Evolutionary conservation across 2,888 invertebrate species (phyloP).

Genomic region (Cerceris rybyensis): DNA sequence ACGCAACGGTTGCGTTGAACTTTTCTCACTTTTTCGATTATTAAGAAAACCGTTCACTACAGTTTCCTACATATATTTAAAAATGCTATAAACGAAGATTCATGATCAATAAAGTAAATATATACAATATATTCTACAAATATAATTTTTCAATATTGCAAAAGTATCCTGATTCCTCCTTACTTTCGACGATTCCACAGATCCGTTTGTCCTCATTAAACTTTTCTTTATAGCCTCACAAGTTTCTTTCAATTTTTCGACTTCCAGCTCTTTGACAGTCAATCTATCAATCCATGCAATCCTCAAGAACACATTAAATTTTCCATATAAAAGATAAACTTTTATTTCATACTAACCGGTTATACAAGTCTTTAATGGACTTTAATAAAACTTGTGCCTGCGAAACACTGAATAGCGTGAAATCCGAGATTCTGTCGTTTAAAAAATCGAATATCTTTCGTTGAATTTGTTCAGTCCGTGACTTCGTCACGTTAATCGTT

Average conservation of each 20-base stretch:
- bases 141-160: neutral
- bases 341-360: slow-evolving; percentile 56
- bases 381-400: slow-evolving; percentile 77
- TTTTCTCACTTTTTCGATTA: neutral
- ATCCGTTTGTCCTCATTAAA: neutral
- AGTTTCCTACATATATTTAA: slow-evolving; percentile 4
- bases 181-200: slow-evolving; percentile 9
- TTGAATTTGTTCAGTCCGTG: slow-evolving; percentile 77
- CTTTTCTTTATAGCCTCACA: slow-evolving; percentile 30
- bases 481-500: slow-evolving; percentile 73
- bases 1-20: neutral
- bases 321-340: neutral
- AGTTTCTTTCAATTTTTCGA: slow-evolving; percentile 36
- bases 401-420: slow-evolving; percentile 77
- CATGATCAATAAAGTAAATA: neutral
- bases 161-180: neutral
- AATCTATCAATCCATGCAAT: slow-evolving; percentile 30
- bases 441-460: slow-evolving; percentile 77
- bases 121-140: neutral
- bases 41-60: neutral
- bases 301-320: neutral
- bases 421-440: slow-evolving; percentile 75
- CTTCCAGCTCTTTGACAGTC: slow-evolving; percentile 33
- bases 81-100: neutral
- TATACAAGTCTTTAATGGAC: slow-evolving; percentile 77